A percentile compares a stretch with the other conserved stretches of the same genome.
These are phyloP conservation scores for Pyrgilauda ruficollis DNA, from an alignment of 2,113 vertebrate genomes.

Conservation along the genomic window DNA sequence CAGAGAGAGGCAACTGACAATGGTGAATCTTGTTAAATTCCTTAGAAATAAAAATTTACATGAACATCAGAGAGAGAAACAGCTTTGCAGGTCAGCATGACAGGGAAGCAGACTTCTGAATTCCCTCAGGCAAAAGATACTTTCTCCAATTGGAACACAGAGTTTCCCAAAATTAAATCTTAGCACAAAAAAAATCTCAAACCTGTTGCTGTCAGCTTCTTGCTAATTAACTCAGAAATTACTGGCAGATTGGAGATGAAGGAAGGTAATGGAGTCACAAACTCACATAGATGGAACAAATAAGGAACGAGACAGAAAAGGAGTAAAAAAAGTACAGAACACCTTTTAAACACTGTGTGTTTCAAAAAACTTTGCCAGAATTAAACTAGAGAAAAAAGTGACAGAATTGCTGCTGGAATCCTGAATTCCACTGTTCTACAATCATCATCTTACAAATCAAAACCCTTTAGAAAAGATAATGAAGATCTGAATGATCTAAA, in stretches of 20 bases:
- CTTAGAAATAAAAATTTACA: constrained; percentile 9
- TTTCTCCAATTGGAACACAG: not conserved
- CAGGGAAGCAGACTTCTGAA: not conserved
- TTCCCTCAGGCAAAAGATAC: constrained; percentile 13
- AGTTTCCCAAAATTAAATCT: not conserved
- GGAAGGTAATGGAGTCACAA: not conserved
- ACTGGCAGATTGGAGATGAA: not conserved
- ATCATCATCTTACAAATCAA: not conserved
- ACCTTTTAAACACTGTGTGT: not conserved
- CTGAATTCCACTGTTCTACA: not conserved
- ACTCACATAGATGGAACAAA: not conserved
- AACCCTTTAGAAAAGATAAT: not conserved
- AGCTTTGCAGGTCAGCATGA: constrained; percentile 45
- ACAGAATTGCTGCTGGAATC: not conserved
- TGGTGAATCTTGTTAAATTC: not conserved
- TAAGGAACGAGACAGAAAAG: not conserved
- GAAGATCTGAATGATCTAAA: not conserved
- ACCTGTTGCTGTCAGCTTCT: constrained; percentile 2
- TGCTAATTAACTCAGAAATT: not conserved
- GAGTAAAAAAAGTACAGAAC: not conserved
- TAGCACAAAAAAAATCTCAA: not conserved
- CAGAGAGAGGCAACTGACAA: not conserved
- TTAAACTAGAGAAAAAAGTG: not conserved
- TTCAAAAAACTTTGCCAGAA: not conserved
- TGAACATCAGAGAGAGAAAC: constrained; percentile 17